These are phyloP conservation scores for Neodiprion fabricii DNA, from an alignment of 1,140 invertebrate genomes.

Conservation along the genomic window DNA sequence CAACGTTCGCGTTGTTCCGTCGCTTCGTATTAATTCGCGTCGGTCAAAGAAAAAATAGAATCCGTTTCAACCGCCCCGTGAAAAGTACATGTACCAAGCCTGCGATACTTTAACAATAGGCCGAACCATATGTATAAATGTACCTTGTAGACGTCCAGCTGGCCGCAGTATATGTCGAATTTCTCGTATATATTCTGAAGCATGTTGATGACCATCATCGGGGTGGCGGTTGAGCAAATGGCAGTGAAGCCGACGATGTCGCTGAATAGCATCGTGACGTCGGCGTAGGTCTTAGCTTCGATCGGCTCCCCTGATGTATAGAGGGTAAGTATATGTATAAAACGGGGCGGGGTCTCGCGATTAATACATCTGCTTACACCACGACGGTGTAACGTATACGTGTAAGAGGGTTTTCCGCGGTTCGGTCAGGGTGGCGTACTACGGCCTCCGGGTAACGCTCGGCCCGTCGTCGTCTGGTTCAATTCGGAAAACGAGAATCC, in stretches of 20 bases:
- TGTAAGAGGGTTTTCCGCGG: no score
- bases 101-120: no score
- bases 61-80: no score
- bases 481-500: no score
- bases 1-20: neutral
- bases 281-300: slow-evolving; percentile 88
- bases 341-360: neutral
- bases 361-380: neutral
- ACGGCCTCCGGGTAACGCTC: no score
- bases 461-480: no score
- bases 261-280: slow-evolving; percentile 94
- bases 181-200: slow-evolving; percentile 90
- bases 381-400: no score
- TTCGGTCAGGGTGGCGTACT: no score
- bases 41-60: no score
- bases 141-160: slow-evolving; percentile 93
- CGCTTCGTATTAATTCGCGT: neutral
- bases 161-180: slow-evolving; percentile 89
- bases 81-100: no score
- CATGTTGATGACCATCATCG: slow-evolving; percentile 95
- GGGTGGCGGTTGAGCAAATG: slow-evolving; percentile 88
- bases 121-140: slow-evolving; percentile 17
- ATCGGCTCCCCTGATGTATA: slow-evolving; percentile 78
- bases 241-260: slow-evolving; percentile 97
- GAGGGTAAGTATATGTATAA: slow-evolving; percentile 5